phyloP scores from a whole-genome alignment of 2,797 vertebrate genomes.

The Sebastes taczanowskii region DNA sequence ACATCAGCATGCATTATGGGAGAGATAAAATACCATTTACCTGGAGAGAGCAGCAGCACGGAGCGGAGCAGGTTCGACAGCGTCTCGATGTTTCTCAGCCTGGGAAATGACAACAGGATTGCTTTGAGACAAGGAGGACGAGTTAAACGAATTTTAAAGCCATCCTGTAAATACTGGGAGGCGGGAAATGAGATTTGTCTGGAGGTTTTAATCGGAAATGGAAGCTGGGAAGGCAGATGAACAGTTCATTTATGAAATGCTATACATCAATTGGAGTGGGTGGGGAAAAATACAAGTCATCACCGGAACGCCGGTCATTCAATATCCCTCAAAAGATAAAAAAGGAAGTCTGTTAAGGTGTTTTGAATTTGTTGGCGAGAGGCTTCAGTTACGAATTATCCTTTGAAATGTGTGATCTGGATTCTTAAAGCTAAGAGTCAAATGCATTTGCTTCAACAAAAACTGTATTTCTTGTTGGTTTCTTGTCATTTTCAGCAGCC shows the following conservation, averaged over 20 bases:
- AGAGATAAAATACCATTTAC: conserved; percentile 73
- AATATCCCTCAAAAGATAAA: conserved; percentile 13
- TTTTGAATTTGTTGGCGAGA: background rate
- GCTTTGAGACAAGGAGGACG: conserved; percentile 45
- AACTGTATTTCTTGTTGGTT: background rate
- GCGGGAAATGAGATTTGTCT: conserved; percentile 62
- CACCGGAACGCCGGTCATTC: conserved; percentile 12
- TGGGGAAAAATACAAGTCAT: conserved; percentile 8
- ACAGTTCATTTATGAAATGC: conserved; percentile 44
- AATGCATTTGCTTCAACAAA: background rate
- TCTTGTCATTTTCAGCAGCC: background rate
- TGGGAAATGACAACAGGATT: conserved; percentile 67
- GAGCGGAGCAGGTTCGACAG: conserved; percentile 91
- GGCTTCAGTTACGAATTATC: background rate
- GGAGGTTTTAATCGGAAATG: conserved; percentile 59
- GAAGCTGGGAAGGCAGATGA: conserved; percentile 31
- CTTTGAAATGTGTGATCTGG: background rate
- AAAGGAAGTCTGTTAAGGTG: background rate
- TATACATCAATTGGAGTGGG: conserved; percentile 15
- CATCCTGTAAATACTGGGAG: conserved; percentile 43
- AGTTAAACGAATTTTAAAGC: conserved; percentile 49
- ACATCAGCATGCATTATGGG: conserved; percentile 68
- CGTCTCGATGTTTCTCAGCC: conserved; percentile 91
- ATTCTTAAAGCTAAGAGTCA: background rate
- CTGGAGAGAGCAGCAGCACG: conserved; percentile 87